These are phyloP conservation scores for Adrianichthys oophorus DNA, from an alignment of 2,797 vertebrate genomes.

Conservation along the genomic window DNA sequence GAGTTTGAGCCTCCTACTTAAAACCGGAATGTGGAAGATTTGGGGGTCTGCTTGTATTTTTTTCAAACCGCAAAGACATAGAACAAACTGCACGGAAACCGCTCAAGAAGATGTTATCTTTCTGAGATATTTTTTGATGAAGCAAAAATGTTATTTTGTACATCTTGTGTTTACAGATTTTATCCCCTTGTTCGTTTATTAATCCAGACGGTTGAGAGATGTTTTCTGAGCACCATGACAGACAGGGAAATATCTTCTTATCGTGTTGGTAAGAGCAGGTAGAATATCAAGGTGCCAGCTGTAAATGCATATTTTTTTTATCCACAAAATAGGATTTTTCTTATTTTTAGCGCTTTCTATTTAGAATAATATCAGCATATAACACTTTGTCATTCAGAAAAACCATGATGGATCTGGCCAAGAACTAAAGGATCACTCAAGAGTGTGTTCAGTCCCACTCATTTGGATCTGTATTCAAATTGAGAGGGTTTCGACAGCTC, in stretches of 20 bases:
- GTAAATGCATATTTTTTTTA: constrained; percentile 11
- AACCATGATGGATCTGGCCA: background rate
- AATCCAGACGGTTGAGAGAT: constrained; percentile 31
- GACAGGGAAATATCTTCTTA: constrained; percentile 57
- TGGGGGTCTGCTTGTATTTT: constrained; percentile 4
- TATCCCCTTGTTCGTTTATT: constrained; percentile 24
- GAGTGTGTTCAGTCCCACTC: background rate
- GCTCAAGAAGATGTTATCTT: background rate
- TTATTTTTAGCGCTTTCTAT: constrained; percentile 18
- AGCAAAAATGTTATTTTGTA: constrained; percentile 28
- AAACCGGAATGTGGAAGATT: background rate
- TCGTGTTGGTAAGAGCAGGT: constrained; percentile 72
- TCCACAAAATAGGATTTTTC: constrained; percentile 24
- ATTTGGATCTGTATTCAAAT: background rate
- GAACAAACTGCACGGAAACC: too few relatives aligned
- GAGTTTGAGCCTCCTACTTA: constrained; percentile 3
- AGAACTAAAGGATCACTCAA: background rate
- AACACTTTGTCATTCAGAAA: constrained; percentile 2
- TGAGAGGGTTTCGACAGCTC: background rate
- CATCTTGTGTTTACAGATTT: constrained; percentile 1
- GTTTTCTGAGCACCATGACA: constrained; percentile 28
- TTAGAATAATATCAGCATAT: constrained; percentile 6
- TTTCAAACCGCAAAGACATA: constrained; percentile 14
- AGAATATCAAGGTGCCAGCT: constrained; percentile 24
- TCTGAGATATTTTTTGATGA: background rate